Evolutionary conservation across 2,888 invertebrate genomes (phyloP), one percentile per base, ranked within the genome.

Genomic region (Drosophila falleni): DNA sequence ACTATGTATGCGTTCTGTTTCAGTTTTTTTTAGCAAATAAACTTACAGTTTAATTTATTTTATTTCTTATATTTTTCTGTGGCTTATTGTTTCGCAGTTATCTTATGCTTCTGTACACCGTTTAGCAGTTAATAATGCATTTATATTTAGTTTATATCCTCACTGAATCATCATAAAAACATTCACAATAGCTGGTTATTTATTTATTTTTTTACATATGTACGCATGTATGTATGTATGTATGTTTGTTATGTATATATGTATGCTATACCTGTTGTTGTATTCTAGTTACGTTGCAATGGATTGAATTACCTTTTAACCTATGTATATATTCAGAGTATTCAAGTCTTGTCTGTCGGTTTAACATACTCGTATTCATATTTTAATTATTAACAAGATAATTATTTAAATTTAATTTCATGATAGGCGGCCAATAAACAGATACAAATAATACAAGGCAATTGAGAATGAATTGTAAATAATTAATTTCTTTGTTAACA

Each of bases 301-400:
- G 62, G 56, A 74, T 63, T 77, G 79, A 74, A 66, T 80, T 85
- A 79, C 62, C 58, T 72, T 83, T 58, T 79, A 79, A 51, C 68
- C 76, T 56, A 49, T 44, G 29, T 49, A 49, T 49, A 39, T 68
- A 69, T 78, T 82, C 63, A 68, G 67, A 58, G 46, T 78, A 66
- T 72, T 88, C 72, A 87, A 89, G 83, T 84, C 85, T 87, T 87
- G 80, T 85, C 65, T 60, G 35, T 81, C 74, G 53, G 59, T 61
- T 60, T 53, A 44, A 59, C 19, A 60, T 42, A 64, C 51, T 39
- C 37, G 55, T 42, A 13, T 41, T 31, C 13, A 26, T 55, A 33
- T 29, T 42, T 13, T 13, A 29, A 69, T 64, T 63, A 62, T 68
- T 78, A 76, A 76, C 78, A 78, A 74, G 78, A 78, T 31, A 58